phyloP scores from a whole-genome alignment of 2,888 invertebrate genomes.

The Oligia latruncula region DNA sequence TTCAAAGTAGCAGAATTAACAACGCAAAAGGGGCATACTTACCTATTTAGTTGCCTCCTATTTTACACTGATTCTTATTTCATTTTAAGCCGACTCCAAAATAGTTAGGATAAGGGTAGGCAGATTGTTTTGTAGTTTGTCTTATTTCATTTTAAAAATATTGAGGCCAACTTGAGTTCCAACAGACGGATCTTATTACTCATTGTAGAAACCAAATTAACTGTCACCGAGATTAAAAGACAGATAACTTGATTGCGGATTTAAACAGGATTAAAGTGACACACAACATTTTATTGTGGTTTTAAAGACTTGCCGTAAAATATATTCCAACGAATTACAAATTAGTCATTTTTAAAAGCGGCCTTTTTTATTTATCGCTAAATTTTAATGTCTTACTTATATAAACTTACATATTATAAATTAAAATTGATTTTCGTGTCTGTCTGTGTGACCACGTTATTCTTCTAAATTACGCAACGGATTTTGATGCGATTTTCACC shows the following conservation, averaged over 20 bases:
- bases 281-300: constrained; percentile 22
- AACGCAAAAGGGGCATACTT: constrained; percentile 2
- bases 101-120: too few species aligned
- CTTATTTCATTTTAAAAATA: neutral
- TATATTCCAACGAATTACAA: constrained; percentile 47
- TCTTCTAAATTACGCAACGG: neutral
- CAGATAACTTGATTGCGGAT: constrained; percentile 56
- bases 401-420: neutral
- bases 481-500: neutral
- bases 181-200: constrained; percentile 44
- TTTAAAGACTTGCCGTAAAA: constrained; percentile 36
- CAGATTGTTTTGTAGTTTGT: neutral
- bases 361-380: constrained; percentile 33
- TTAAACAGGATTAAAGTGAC: constrained; percentile 55
- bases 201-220: constrained; percentile 48
- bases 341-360: constrained; percentile 58
- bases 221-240: constrained; percentile 57
- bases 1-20: constrained; percentile 14
- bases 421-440: neutral
- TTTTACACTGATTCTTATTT: neutral
- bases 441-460: neutral
- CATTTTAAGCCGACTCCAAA: too few species aligned
- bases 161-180: neutral
- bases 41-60: neutral
- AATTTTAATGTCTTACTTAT: constrained; percentile 28